Conservation (phyloP, 2,888 invertebrate species). For the Linnaemya tessellans region DNA sequence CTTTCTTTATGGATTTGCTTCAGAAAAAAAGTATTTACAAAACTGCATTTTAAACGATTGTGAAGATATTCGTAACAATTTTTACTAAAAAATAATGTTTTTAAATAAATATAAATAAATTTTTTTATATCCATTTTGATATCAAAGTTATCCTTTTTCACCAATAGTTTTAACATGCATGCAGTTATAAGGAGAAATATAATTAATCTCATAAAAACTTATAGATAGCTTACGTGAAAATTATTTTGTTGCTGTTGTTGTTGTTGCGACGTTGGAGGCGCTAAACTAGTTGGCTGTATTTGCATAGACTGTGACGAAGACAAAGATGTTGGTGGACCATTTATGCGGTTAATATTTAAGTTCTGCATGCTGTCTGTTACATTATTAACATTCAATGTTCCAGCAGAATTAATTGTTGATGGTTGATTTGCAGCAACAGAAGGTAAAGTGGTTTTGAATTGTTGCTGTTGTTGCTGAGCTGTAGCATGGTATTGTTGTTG, state of each 20-base stretch:
- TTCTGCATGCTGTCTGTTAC: slow-evolving; percentile 77
- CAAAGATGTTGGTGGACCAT: slow-evolving; percentile 64
- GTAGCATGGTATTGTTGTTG: slow-evolving; percentile 44
- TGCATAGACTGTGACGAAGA: slow-evolving; percentile 28
- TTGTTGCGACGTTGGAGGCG: slow-evolving; percentile 53
- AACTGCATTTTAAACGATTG: no score
- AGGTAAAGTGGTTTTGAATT: slow-evolving; percentile 50
- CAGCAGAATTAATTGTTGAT: slow-evolving; percentile 4
- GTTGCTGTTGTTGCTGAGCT: slow-evolving; percentile 47
- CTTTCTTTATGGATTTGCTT: no score
- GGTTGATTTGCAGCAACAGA: slow-evolving; percentile 35
- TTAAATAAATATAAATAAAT: no score
- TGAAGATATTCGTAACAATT: no score
- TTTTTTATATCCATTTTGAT: no score
- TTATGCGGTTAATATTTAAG: slow-evolving; percentile 75
- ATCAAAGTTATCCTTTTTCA: no score
- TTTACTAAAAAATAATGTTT: no score
- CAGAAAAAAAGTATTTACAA: no score
- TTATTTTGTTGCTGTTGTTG: slow-evolving; percentile 69
- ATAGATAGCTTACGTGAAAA: slow-evolving; percentile 59
- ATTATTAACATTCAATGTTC: slow-evolving; percentile 41
- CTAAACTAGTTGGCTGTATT: slow-evolving; percentile 33
- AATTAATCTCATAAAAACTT: no score
- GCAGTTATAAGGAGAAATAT: no score
- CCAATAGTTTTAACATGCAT: no score